A percentile compares a stretch with the other conserved stretches of the same genome.
phyloP scores from a whole-genome alignment of 2,113 vertebrate genomes.

The Stercorarius parasiticus region DNA sequence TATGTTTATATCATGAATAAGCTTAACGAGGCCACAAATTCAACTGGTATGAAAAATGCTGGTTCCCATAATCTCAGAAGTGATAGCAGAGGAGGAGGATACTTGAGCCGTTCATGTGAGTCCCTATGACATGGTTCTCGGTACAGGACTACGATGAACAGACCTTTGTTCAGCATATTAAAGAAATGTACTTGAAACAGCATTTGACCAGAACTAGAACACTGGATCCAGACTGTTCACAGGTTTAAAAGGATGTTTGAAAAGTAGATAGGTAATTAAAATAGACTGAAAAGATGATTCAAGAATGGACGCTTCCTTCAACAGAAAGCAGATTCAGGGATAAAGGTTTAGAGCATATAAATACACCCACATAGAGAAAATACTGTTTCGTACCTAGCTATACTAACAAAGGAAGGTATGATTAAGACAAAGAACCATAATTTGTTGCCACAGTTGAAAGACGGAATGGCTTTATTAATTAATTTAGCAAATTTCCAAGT shows the following conservation, averaged over 20 bases:
- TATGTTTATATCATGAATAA: neutral
- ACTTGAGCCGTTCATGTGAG: neutral
- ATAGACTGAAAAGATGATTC: neutral
- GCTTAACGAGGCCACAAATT: neutral
- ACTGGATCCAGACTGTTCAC: neutral
- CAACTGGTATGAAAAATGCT: neutral
- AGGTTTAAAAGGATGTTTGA: neutral
- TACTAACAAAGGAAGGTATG: neutral
- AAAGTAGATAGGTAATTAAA: neutral
- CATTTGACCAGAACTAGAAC: neutral
- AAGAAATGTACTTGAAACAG: neutral
- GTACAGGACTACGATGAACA: neutral
- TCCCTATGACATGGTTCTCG: neutral
- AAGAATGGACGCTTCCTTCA: neutral
- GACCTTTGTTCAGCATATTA: fast-evolving
- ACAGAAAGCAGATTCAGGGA: neutral
- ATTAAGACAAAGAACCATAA: neutral
- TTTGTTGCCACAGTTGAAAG: neutral
- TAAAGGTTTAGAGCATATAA: neutral
- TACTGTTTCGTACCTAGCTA: neutral
- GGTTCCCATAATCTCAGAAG: neutral
- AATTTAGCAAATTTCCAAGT: neutral
- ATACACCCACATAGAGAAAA: neutral
- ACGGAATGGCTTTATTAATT: neutral
- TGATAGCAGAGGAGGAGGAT: neutral